Percentiles rank a stretch among this genome's conserved stretches.
These are phyloP conservation scores for Uropetala carovei DNA, from an alignment of 2,888 invertebrate genomes.

Conservation along the genomic window DNA sequence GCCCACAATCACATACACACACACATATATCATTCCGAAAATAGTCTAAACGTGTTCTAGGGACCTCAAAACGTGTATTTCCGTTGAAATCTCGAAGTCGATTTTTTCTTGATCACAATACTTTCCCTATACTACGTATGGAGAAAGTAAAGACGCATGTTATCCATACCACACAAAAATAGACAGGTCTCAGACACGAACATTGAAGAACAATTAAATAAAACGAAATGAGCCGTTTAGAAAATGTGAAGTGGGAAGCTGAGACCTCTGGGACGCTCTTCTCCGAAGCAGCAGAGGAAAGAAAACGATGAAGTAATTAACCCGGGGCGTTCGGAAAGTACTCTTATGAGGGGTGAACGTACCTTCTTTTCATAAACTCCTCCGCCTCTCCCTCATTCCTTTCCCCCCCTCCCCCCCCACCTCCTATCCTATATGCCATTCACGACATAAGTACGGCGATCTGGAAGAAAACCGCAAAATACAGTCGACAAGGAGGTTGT, in stretches of 20 bases:
- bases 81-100: too few relatives aligned
- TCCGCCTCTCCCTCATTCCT: neutral
- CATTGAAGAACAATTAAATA: too few relatives aligned
- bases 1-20: too few relatives aligned
- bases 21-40: too few relatives aligned
- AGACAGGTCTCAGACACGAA: too few relatives aligned
- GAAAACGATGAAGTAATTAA: slow-evolving; percentile 17
- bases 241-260: neutral
- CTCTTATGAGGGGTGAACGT: slow-evolving; percentile 1
- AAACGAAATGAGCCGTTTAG: neutral
- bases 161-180: too few relatives aligned
- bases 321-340: neutral
- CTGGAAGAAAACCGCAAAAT: neutral
- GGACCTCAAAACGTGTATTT: too few relatives aligned
- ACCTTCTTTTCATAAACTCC: slow-evolving; percentile 23
- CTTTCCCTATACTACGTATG: too few relatives aligned
- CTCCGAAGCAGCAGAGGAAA: neutral
- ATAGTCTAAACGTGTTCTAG: too few relatives aligned
- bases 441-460: neutral
- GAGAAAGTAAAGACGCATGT: too few relatives aligned
- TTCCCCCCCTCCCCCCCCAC: neutral
- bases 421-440: slow-evolving; percentile 4
- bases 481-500: slow-evolving; percentile 26
- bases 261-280: neutral
- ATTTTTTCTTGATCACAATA: too few relatives aligned